Percentiles rank a stretch among this genome's conserved stretches.
Conservation (phyloP, 2,888 invertebrate species). For the Mermis nigrescens region DNA sequence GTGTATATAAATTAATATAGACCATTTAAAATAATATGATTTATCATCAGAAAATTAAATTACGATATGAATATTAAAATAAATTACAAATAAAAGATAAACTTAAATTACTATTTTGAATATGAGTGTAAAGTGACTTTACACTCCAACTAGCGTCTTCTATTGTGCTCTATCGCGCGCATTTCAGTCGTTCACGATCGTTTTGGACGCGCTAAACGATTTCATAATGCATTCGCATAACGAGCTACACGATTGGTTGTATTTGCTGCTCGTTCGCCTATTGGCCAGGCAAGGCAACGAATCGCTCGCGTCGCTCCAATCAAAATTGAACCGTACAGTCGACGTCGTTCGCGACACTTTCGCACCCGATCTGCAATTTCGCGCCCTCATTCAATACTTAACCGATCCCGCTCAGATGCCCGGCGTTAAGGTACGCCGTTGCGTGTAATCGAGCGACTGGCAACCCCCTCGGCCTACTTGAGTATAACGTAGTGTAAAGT, state of each 20-base stretch:
- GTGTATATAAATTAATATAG: no score
- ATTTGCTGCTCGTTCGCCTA: conserved; percentile 62
- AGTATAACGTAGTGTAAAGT: no score
- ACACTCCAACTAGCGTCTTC: no score
- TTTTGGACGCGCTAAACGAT: conserved; percentile 77
- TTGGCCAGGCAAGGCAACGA: conserved; percentile 78
- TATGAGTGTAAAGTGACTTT: conserved; percentile 1
- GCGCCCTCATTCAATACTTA: conserved; percentile 13
- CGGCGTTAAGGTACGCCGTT: conserved; percentile 15
- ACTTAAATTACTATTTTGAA: background rate
- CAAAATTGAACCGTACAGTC: conserved; percentile 47
- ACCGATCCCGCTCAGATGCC: conserved; percentile 17
- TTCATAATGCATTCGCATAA: conserved; percentile 63
- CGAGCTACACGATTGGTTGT: conserved; percentile 78
- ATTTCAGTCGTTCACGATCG: conserved; percentile 57
- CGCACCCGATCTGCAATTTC: conserved; percentile 14
- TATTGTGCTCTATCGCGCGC: no score
- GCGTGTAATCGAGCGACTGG: no score
- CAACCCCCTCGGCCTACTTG: no score
- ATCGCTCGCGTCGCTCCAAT: conserved; percentile 68
- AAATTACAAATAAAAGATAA: no score
- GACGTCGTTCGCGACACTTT: conserved; percentile 27
- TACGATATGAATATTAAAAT: no score
- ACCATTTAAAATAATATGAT: no score
- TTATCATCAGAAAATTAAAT: no score